These are phyloP conservation scores for Apocheima hispidaria DNA, from an alignment of 2,888 invertebrate species.

Conservation along the genomic window DNA sequence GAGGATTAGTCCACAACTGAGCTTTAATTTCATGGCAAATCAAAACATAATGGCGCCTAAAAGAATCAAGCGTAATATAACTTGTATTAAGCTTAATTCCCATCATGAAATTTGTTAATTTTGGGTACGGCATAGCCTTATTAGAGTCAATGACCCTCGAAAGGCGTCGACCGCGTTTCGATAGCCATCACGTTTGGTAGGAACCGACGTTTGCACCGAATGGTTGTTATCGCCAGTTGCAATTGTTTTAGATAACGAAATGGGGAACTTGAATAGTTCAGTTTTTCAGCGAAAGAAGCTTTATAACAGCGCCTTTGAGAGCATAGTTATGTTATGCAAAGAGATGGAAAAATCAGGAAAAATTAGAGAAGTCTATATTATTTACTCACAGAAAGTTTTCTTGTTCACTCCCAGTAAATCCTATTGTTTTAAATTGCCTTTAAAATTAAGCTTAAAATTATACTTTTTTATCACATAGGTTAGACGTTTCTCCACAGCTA, in stretches of 20 bases:
- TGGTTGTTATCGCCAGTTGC: conserved; percentile 7
- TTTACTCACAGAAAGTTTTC: too few relatives aligned
- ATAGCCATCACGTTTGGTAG: conserved; percentile 50
- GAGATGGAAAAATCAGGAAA: neutral
- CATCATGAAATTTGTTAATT: conserved; percentile 31
- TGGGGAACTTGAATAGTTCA: neutral
- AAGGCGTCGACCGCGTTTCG: conserved; percentile 45
- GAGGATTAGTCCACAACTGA: neutral
- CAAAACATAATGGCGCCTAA: conserved; percentile 14
- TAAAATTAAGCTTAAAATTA: too few relatives aligned
- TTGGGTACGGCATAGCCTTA: conserved; percentile 29
- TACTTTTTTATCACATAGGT: too few relatives aligned
- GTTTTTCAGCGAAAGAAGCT: neutral
- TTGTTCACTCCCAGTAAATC: neutral
- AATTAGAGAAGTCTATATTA: neutral
- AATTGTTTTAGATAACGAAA: conserved; percentile 7
- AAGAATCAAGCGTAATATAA: conserved; percentile 8
- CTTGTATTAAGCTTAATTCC: conserved; percentile 25
- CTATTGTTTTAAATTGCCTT: too few relatives aligned
- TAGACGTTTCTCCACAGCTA: too few relatives aligned
- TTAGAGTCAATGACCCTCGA: conserved; percentile 49
- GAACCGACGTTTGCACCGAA: conserved; percentile 41
- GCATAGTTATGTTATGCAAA: neutral
- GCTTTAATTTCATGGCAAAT: conserved; percentile 17
- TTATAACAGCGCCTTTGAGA: neutral